Base-by-base conservation (phyloP, 2,797 vertebrate genomes). In the Lophius americanus region DNA sequence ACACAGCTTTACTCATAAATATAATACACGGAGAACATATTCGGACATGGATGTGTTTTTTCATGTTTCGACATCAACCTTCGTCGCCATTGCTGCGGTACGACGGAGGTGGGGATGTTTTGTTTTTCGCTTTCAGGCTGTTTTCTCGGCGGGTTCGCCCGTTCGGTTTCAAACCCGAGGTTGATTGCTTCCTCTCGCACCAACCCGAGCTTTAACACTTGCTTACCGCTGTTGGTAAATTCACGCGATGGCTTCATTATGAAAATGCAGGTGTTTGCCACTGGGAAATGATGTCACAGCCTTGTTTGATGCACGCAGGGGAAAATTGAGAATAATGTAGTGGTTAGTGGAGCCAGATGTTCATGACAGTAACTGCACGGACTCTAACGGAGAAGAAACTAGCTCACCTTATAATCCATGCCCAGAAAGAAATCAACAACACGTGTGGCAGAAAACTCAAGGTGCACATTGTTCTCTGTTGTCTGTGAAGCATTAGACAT, bases 261-360 rank as follows among this genome's bases (percentile, higher is more conserved):
- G 48, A 47, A 67, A 77, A 52, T 65, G 60, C 73, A 58, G 43
- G 65, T 77, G 64, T 69, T 83, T 66, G 55, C 73, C 35, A 32
- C 37, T 0, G 33, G 60, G 47, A 73, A 54, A 76, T 78, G 41
- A 74, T 50, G 49, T 72, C 60, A 77, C 56, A 1, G 56, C 37
- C 36, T 36, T 9, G 47, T 70, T 42, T 73, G 43, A 64, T 14
- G 10, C 61, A 58, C 10, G 9, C 44, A 51, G 51, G 0, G 23
- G 56, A 74, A 82, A 65, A 58, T 60, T 57, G 44, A 53, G 36
- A 60, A 36, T 65, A 70, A 83, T 56, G 44, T 39, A 43, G 2
- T 1, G 0, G 43, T 3, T 11, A 75, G 68, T 67, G 33, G 57
- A 66, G 37, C 72, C 60, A 60, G 52, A 72, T 83, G 73, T 13